Evolutionary conservation across 2,797 vertebrate species (phyloP).

Genomic region (Hafferia zeledoni): DNA sequence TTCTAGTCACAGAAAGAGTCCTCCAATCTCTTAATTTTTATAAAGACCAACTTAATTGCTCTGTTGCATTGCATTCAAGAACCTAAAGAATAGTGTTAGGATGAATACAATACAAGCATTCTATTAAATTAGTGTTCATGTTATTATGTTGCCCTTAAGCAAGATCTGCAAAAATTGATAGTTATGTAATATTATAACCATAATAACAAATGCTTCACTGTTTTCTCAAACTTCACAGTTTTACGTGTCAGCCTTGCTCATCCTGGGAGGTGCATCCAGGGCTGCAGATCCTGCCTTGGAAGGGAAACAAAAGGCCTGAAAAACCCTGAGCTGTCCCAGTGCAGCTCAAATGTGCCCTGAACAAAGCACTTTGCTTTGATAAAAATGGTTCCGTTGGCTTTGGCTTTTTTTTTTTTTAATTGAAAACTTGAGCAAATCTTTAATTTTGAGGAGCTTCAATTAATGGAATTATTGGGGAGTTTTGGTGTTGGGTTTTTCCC

Average conservation of each 20-base stretch:
- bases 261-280: neutral
- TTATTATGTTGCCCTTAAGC: neutral
- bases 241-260: neutral
- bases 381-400: neutral
- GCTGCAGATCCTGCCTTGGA: neutral
- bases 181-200: neutral
- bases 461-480: fast-evolving
- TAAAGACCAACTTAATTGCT: neutral
- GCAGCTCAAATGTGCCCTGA: neutral
- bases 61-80: neutral
- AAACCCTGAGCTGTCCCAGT: neutral
- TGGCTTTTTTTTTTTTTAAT: neutral
- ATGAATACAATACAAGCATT: neutral
- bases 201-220: neutral
- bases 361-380: neutral
- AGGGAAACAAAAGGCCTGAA: neutral
- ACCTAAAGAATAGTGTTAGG: neutral
- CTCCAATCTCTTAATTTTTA: neutral
- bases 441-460: neutral
- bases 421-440: neutral
- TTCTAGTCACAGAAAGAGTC: neutral
- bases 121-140: neutral
- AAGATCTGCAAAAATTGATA: neutral
- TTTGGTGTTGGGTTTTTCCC: fast-evolving
- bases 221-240: neutral